These are phyloP conservation scores for Spilarctia lutea DNA, from an alignment of 2,888 invertebrate genomes.

Conservation along the genomic window DNA sequence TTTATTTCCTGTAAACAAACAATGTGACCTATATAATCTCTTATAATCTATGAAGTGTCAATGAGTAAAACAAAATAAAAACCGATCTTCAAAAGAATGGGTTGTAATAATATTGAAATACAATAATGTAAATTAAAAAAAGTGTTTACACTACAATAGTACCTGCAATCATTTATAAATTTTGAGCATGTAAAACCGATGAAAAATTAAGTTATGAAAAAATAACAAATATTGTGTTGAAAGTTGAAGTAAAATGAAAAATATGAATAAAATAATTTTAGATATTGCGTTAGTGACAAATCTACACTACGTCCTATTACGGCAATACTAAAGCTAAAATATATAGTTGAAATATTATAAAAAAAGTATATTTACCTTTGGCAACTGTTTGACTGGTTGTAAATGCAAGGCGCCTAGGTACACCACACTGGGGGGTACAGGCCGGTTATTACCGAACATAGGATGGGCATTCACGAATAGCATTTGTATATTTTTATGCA, in stretches of 20 bases:
- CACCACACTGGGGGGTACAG: constrained; percentile 57
- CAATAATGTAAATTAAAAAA: too few relatives aligned
- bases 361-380: constrained; percentile 44
- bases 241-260: not conserved
- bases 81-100: too few relatives aligned
- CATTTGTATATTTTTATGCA: constrained; percentile 55
- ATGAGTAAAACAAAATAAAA: too few relatives aligned
- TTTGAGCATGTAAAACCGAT: not conserved
- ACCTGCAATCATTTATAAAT: not conserved
- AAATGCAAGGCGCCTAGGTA: constrained; percentile 56
- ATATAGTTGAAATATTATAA: not conserved
- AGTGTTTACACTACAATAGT: too few relatives aligned
- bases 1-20: constrained; percentile 51
- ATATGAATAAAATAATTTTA: not conserved
- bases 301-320: too few relatives aligned
- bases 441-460: constrained; percentile 54
- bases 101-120: not conserved
- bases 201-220: not conserved
- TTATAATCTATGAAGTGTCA: too few relatives aligned
- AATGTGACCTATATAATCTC: too few relatives aligned
- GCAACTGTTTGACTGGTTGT: constrained; percentile 49
- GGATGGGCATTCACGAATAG: constrained; percentile 55
- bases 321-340: too few relatives aligned
- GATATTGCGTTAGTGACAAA: too few relatives aligned
- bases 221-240: too few relatives aligned